Evolutionary conservation across 1,140 invertebrate genomes (phyloP), one percentile per base, ranked within the genome.

Genomic region (Pinna nobilis): DNA sequence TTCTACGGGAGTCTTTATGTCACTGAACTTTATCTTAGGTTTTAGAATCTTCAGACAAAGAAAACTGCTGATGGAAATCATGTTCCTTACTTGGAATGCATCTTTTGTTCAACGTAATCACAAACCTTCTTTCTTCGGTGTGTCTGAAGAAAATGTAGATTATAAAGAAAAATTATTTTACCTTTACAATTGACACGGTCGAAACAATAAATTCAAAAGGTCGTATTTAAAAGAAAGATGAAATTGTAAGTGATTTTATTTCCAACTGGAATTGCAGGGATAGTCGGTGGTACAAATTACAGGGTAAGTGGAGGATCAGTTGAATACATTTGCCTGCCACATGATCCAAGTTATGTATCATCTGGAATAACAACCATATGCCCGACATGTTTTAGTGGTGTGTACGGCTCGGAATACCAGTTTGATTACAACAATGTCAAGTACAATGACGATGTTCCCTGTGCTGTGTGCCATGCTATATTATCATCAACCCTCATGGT

Each of bases 321-420:
- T 1, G 37, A 59, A n/a, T 33, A 32, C 9, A 1, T 59, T 4
- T 59, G 53, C 37, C 23, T 59, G 32, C 55, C 55, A 33, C 55
- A 59, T n/a, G 30, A 59, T 59, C 55, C 55, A 2, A 23, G 50
- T 23, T 59, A 30, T 4, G 7, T 33, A 11, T 3, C 15, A 7
- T n/a, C 1, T 20, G 28, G 37, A 32, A 32, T 59, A 13, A 20
- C 23, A 3, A 4, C 55, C 37, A 30, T 35, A 59, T 6, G 37
- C 5, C 13, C 28, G n/a, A 9, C 20, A 35, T n/a, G 3, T 59
- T n/a, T 37, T 1, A 37, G 35, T 7, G 9, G 35, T 3, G 32
- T 71, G 3, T 71, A 71, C 33, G 69, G 69, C 9, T 33, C 60
- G 1, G 60, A 71, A 39, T 70, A 70, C 35, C 44, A 64, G 6